Base-by-base conservation (phyloP, 2,888 invertebrate genomes). In the Uropetala carovei region DNA sequence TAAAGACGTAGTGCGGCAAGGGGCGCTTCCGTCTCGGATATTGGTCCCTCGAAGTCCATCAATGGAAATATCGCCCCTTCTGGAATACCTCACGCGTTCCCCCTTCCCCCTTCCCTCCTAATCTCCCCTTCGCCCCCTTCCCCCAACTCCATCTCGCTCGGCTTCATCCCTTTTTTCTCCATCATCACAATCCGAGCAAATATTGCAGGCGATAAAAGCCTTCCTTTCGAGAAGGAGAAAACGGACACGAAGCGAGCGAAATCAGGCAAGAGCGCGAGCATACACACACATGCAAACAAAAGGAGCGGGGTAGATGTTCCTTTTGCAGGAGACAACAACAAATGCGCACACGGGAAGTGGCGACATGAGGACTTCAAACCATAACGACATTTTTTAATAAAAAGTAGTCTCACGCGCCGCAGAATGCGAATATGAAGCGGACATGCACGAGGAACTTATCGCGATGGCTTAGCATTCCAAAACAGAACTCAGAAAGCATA, bases 171-270 rank as follows among this genome's bases (percentile, higher is more conserved):
- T 43, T 43, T 43, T 43, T 43, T 16, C 27, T 75, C 59, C 30
- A 22, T 27, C n/a, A 86, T 18, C 59, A 59, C 85, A 59, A 86
- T 22, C 86, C 60, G 86, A 60, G 64, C 86, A 86, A 86, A 86
- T 64, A 86, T 9, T 18, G 30, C 86, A 10, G 0, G 84, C 85
- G 89, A n/a, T 18, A 64, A 56, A 57, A 64, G 16, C 18, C 18
- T 18, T 64, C 43, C 27, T 89, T 64, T 64, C 10, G 89, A 89
- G 30, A 57, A 64, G 9, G 64, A 16, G 68, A 43, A 68, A 59
- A 64, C 60, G 27, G 59, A 27, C 59, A 60, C 58, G 60, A 58
- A 16, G 86, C 14, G 59, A 22, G 13, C 13, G 14, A n/a, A 9
- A 13, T 27, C 13, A 14, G 22, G 59, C 13, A 13, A 57, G 22